Evolutionary conservation across 2,888 invertebrate genomes (phyloP), one percentile per base, ranked within the genome.

Genomic region (Drosophila borealis): DNA sequence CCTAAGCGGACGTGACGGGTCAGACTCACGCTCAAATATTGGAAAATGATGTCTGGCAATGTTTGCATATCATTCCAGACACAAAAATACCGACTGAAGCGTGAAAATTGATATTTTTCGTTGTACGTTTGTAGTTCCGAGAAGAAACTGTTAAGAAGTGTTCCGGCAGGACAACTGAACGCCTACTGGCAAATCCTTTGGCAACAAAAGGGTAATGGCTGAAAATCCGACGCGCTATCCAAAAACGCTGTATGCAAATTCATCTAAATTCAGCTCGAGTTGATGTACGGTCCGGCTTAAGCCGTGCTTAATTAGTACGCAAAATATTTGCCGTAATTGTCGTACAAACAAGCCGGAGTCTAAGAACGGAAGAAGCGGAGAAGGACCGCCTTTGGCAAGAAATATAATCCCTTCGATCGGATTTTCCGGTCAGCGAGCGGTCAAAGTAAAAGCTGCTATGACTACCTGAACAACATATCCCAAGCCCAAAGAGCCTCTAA

Each of bases 301-400:
- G 75, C 75, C 81, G 29, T 78, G 75, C 77, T 88, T 86, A 90
- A 90, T 90, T 90, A 89, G 83, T 85, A 89, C 82, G 86, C 90
- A 90, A 90, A 90, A 90, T 90, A 91, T 90, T 90, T 91, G 80
- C 79, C 80, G 74, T 89, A 90, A 90, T 90, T 90, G 87, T 77
- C 72, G 64, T 70, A 69, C 72, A 70, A 70, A 76, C 67, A 71
- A 68, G 53, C 48, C 60, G 49, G 56, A 33, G 19, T 6, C 41
- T 19, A 46, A 41, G 53, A 57, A 44, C 41, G 46, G 54, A 64
- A 41, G 39, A 42, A 54, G 42, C 44, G 37, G 14, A 25, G 37
- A 46, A 14, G 60, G 46, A 41, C 19, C 45, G 41, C 48, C 37
- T 45, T 51, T 10, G 45, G 29, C 41, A 14, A 21, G 61, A 88